These are phyloP conservation scores for Gymnocephalus cernua DNA, from an alignment of 2,113 vertebrate genomes.

Conservation along the genomic window DNA sequence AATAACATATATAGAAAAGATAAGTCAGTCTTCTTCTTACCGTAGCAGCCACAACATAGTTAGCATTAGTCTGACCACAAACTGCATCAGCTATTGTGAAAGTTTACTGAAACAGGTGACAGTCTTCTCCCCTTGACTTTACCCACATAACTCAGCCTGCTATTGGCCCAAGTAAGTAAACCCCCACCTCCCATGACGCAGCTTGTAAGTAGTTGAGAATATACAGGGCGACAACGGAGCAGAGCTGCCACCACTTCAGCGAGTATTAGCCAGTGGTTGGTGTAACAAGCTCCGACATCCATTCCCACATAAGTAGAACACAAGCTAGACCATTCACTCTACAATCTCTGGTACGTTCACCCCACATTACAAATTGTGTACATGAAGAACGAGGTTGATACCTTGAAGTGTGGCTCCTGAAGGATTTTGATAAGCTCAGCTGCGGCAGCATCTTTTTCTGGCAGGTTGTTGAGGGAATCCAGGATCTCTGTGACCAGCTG, in stretches of 20 bases:
- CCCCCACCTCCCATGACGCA: constrained; percentile 32
- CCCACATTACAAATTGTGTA: neutral
- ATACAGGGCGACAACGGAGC: constrained; percentile 24
- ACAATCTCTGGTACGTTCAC: neutral
- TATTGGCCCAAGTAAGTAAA: constrained; percentile 61
- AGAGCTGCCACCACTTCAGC: constrained; percentile 29
- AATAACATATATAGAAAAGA: constrained; percentile 15
- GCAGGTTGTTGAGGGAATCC: constrained; percentile 90
- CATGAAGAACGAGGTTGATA: constrained; percentile 58
- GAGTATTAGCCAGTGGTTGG: constrained; percentile 9
- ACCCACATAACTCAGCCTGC: constrained; percentile 63
- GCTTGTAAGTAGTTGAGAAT: constrained; percentile 26
- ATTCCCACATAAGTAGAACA: neutral
- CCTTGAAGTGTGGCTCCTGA: constrained; percentile 97
- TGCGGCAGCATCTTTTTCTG: constrained; percentile 87
- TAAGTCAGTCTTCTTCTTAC: constrained; percentile 51
- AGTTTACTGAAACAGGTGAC: constrained; percentile 57
- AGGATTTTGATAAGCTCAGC: constrained; percentile 93
- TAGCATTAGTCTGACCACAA: constrained; percentile 42
- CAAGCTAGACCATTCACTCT: neutral
- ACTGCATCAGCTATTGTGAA: constrained; percentile 53
- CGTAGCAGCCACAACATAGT: constrained; percentile 42
- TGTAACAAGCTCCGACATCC: constrained; percentile 24
- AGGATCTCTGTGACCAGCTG: constrained; percentile 95
- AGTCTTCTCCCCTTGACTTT: constrained; percentile 50